Conservation (phyloP, 1,140 invertebrate species). For the Diorhabda carinulata region DNA sequence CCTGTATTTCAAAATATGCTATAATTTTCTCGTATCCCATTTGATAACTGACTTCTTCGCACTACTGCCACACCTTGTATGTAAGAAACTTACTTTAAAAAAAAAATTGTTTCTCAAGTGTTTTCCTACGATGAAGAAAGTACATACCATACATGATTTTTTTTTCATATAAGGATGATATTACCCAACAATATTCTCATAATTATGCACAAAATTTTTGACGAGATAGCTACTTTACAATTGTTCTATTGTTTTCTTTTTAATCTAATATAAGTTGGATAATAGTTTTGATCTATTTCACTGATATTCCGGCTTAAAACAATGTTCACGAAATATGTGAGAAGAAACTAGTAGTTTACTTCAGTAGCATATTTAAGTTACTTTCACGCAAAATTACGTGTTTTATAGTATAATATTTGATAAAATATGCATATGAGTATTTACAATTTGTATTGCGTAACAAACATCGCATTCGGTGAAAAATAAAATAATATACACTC, state of each 20-base stretch:
- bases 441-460: too few relatives aligned
- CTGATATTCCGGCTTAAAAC: neutral
- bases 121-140: too few relatives aligned
- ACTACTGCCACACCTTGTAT: too few relatives aligned
- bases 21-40: too few relatives aligned
- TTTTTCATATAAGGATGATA: neutral
- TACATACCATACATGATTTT: too few relatives aligned
- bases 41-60: too few relatives aligned
- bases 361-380: neutral
- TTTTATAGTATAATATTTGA: neutral
- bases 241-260: neutral
- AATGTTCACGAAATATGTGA: neutral
- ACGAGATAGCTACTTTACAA: neutral
- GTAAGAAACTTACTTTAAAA: too few relatives aligned
- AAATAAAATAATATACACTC: too few relatives aligned
- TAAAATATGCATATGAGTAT: neutral
- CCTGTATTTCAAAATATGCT: too few relatives aligned
- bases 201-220: constrained; percentile 1
- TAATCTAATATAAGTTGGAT: neutral
- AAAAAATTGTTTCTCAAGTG: too few relatives aligned
- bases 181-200: neutral
- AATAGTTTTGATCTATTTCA: neutral
- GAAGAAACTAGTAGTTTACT: neutral
- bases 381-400: neutral
- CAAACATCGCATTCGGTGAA: too few relatives aligned